Conservation (phyloP, 1,140 invertebrate species). For the Oppia nitens region DNA sequence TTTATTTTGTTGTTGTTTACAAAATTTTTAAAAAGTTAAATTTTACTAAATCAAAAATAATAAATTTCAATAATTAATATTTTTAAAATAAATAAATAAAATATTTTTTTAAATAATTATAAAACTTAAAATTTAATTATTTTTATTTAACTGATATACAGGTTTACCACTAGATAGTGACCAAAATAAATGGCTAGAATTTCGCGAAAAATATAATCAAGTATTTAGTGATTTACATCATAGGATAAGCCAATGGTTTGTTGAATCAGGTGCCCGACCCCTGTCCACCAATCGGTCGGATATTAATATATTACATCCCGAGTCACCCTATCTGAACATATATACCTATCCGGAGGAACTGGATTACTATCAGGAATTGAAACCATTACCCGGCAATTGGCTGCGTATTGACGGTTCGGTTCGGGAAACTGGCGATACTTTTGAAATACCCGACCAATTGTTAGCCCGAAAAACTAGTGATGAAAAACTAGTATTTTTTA, state of each 20-base stretch:
- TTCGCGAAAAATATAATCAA: not conserved
- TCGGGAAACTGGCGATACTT: no score
- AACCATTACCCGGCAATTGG: not conserved
- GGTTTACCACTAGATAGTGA: slow-evolving; percentile 4
- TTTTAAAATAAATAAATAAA: no score
- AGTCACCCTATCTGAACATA: slow-evolving; percentile 6
- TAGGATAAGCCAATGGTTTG: not conserved
- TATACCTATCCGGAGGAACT: slow-evolving; percentile 14
- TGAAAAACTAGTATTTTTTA: slow-evolving; percentile 11
- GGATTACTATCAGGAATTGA: slow-evolving; percentile 10
- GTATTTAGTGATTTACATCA: no score
- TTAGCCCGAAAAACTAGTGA: not conserved
- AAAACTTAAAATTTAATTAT: no score
- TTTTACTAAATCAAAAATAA: no score
- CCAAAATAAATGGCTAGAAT: not conserved
- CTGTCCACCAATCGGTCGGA: not conserved
- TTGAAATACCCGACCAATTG: not conserved
- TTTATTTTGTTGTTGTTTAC: no score
- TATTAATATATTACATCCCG: no score
- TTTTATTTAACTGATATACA: not conserved
- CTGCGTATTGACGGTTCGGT: not conserved
- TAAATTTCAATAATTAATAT: no score
- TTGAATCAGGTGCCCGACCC: no score
- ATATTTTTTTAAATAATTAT: no score
- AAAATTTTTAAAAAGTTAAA: no score